phyloP scores from a whole-genome alignment of 2,113 vertebrate genomes.

The Scomber colias region DNA sequence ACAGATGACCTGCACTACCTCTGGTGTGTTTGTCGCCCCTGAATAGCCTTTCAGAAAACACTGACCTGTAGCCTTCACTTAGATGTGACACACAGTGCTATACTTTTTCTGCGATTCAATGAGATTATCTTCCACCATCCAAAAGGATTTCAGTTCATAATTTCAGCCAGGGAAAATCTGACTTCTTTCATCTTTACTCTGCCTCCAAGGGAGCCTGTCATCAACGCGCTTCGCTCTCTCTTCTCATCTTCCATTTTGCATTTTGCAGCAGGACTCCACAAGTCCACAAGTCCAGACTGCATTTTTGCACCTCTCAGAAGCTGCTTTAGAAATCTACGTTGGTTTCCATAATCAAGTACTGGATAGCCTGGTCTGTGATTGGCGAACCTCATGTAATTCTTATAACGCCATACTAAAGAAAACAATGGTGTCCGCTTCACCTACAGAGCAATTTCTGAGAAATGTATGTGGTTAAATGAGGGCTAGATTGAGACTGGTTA shows the following conservation, averaged over 20 bases:
- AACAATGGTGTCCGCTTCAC: not conserved
- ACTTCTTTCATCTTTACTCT: slow-evolving; percentile 16
- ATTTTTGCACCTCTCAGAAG: not conserved
- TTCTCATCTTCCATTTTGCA: not conserved
- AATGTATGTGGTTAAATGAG: slow-evolving; percentile 18
- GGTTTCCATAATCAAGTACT: not conserved
- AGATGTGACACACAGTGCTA: not conserved
- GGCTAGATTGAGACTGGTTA: slow-evolving; percentile 33
- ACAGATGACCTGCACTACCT: too few species aligned
- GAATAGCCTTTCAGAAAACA: too few species aligned
- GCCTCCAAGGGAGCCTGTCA: not conserved
- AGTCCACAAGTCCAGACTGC: not conserved
- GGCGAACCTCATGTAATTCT: not conserved
- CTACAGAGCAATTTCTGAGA: slow-evolving; percentile 12
- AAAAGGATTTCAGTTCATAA: slow-evolving; percentile 3
- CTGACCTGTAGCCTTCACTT: not conserved
- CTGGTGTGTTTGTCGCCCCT: too few species aligned
- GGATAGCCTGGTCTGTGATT: not conserved
- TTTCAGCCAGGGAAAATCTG: slow-evolving; percentile 6
- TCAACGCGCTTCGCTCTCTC: not conserved
- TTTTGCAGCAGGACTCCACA: not conserved
- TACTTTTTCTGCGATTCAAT: not conserved
- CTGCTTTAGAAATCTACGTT: not conserved
- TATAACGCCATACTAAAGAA: not conserved
- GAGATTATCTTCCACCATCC: not conserved